Conservation (phyloP, 2,888 invertebrate genomes). For the Abrostola tripartita region DNA sequence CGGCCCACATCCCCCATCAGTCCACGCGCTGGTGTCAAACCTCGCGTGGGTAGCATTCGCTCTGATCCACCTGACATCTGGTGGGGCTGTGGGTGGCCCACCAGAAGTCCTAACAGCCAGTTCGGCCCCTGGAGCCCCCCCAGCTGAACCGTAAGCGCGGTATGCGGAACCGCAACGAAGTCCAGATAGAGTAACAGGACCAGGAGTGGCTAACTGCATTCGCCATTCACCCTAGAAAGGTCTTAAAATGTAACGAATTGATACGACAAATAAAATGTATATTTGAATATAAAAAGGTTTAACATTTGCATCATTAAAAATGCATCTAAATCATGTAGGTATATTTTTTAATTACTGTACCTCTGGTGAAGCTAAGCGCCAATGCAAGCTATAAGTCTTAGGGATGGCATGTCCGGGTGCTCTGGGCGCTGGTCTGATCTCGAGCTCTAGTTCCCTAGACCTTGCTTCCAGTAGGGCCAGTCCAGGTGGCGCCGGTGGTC, state of each 20-base stretch:
- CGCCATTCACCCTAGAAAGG: conserved; percentile 90
- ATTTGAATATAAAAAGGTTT: background rate
- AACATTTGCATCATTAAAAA: background rate
- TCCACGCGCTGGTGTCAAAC: conserved; percentile 94
- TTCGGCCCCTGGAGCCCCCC: conserved; percentile 92
- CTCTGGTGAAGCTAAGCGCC: conserved; percentile 91
- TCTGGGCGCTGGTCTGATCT: conserved; percentile 75
- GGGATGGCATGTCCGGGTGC: conserved; percentile 81
- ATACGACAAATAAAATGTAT: conserved; percentile 14
- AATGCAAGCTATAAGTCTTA: conserved; percentile 90
- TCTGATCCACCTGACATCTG: conserved; percentile 92
- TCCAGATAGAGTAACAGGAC: conserved; percentile 89
- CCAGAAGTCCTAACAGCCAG: conserved; percentile 94
- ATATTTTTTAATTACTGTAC: conserved; percentile 76
- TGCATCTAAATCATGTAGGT: no score
- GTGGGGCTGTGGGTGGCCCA: conserved; percentile 89
- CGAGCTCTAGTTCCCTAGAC: conserved; percentile 80
- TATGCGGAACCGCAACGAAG: conserved; percentile 95
- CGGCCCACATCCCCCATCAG: conserved; percentile 95
- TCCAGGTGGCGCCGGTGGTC: conserved; percentile 91
- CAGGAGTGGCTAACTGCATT: conserved; percentile 83
- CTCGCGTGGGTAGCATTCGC: conserved; percentile 94
- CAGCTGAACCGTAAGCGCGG: conserved; percentile 93
- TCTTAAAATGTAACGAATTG: conserved; percentile 13
- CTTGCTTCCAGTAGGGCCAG: conserved; percentile 88